Evolutionary conservation across 1,140 invertebrate species (phyloP), one percentile per base, ranked within the genome.

Genomic region (Drosophila tani): DNA sequence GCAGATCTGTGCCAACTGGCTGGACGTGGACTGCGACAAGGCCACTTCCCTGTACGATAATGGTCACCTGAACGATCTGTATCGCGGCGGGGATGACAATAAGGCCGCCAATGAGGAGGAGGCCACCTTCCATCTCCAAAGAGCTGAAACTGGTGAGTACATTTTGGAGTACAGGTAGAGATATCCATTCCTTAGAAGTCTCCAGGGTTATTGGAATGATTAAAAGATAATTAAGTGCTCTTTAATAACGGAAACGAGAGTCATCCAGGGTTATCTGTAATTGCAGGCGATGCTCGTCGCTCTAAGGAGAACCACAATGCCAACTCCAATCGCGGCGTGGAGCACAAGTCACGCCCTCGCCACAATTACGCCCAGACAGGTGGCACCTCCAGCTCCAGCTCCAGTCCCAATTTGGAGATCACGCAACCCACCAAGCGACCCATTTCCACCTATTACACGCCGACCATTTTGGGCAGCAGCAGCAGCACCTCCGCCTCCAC

Each of bases 1-100:
- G 60, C 97, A 98, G 93, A 98, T 97, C 24, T 98, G 97, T 92
- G 97, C 97, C 50, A 96, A 97, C 88, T 98, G 97, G 97, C 96
- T 96, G 68, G 97, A 98, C 85, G 96, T 98, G 0, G 96, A 97
- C 82, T 98, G 97, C 91, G 95, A 96, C 76, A 95, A 96, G 19
- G 95, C 96, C 4, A 96, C 96, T 14, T 93, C 97, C 49, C 97
- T 96, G 82, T 96, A 96, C 93, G 95, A 95, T 91, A 96, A 96
- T 90, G 96, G 97, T 93, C 96, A 97, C 93, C 96, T 97, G 78
- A 85, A 88, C 50, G 96, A 97, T 94, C 94, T 97, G 62, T 97
- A 97, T 93, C 95, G 96, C 77, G 94, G 96, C 21, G 96, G 47
- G 0, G 82, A 86, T 81, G 95, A 95, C 79, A 95, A 94, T 43